Base-by-base conservation (phyloP, 1,140 invertebrate genomes). In the Andrena cerasifolii region DNA sequence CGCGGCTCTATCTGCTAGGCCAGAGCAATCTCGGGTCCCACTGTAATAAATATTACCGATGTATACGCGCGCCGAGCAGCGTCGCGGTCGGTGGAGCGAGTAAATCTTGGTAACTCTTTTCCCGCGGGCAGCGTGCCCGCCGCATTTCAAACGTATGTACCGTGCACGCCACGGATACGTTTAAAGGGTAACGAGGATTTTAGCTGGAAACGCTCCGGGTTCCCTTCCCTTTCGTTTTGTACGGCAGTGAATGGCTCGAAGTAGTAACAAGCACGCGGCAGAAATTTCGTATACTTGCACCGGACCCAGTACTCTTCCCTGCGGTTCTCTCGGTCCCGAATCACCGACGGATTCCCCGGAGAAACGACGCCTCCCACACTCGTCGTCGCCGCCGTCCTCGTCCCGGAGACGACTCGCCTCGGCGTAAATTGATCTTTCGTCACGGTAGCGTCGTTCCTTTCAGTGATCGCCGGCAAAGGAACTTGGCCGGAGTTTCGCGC, bases 101-200 rank as follows among this genome's bases (percentile, higher is more conserved):
- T 54, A 67, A 74, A 73, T n/a, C 36, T 79, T 73, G 24, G 62
- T 73, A 63, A 62, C 66, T 78, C 79, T 72, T 80, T 68, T 70
- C n/a, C 45, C 63, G n/a, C 24, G 31, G 18, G 0, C 18, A 31
- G 8, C 12, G 18, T 26, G 8, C 51, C 5, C 47, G 47, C 3
- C 21, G 18, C 18, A 16, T 47, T 47, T 47, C 0, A 3, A 14
- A 47, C 45, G 12, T 16, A 47, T 47, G 14, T n/a, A n/a, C n/a
- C n/a, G n/a, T n/a, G n/a, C n/a, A n/a, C n/a, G n/a, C n/a, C n/a
- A n/a, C n/a, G n/a, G n/a, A n/a, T n/a, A n/a, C n/a, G n/a, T n/a
- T n/a, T n/a, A n/a, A n/a, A n/a, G n/a, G n/a, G n/a, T n/a, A n/a
- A n/a, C n/a, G n/a, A n/a, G n/a, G n/a, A n/a, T n/a, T n/a, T n/a